phyloP scores from a whole-genome alignment of 2,888 invertebrate genomes.

The Rugalucina vietnamica region DNA sequence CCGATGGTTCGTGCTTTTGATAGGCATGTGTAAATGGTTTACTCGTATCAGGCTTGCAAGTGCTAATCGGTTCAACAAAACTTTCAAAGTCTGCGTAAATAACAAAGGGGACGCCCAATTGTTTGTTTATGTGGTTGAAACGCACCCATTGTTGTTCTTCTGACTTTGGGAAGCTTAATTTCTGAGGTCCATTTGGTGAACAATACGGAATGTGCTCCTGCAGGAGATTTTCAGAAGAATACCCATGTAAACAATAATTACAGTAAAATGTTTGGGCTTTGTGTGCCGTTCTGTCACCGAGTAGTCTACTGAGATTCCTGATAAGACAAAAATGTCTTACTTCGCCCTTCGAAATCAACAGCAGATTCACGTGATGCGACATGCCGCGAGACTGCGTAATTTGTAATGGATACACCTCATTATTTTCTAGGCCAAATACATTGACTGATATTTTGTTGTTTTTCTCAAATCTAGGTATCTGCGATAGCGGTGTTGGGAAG shows the following conservation, averaged over 20 bases:
- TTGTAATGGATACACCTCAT: slow-evolving; percentile 13
- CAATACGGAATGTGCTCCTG: slow-evolving; percentile 23
- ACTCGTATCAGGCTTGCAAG: slow-evolving; percentile 22
- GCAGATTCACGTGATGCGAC: slow-evolving; percentile 20
- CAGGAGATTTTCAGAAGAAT: slow-evolving; percentile 19
- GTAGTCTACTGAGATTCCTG: slow-evolving; percentile 16
- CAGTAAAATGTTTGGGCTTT: slow-evolving; percentile 1
- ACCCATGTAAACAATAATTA: slow-evolving; percentile 37
- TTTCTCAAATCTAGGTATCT: slow-evolving; percentile 4
- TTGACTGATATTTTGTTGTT: slow-evolving; percentile 28
- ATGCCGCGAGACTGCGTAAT: background rate
- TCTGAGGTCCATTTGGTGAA: slow-evolving; percentile 28
- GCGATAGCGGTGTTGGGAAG: slow-evolving; percentile 31
- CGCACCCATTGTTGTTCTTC: slow-evolving; percentile 33
- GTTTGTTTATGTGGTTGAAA: slow-evolving; percentile 29
- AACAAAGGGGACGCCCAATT: slow-evolving; percentile 33
- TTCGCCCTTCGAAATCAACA: slow-evolving; percentile 22
- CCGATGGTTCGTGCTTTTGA: slow-evolving; percentile 47
- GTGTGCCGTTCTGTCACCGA: slow-evolving; percentile 26
- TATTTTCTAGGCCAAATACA: slow-evolving; percentile 9
- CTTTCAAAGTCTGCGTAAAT: slow-evolving; percentile 47
- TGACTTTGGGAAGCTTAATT: slow-evolving; percentile 23
- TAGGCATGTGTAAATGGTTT: slow-evolving; percentile 34
- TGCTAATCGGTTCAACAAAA: slow-evolving; percentile 22
- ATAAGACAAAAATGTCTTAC: slow-evolving; percentile 24